A percentile compares a stretch with the other conserved stretches of the same genome.
Conservation (phyloP, 1,140 invertebrate genomes). For the Hetaerina americana region DNA sequence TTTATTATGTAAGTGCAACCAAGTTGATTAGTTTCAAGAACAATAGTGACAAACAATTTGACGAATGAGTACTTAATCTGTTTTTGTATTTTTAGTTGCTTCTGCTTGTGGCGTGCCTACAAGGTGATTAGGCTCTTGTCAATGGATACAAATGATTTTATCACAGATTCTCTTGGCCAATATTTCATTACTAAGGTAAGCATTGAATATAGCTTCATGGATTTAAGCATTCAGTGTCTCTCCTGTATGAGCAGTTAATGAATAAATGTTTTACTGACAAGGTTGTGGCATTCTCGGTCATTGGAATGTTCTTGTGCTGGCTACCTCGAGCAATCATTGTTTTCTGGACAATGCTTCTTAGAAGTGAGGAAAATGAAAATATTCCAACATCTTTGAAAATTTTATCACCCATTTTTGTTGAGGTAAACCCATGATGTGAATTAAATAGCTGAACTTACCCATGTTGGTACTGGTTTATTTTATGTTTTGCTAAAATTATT, state of each 20-base stretch:
- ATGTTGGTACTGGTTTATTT: no score
- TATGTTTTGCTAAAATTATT: background rate
- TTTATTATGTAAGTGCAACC: background rate
- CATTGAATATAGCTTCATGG: no score
- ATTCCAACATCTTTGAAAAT: background rate
- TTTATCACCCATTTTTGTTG: background rate
- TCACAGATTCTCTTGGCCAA: background rate
- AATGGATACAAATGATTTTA: background rate
- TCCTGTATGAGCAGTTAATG: background rate
- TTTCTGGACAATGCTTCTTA: background rate
- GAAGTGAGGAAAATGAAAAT: background rate
- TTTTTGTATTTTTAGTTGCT: background rate
- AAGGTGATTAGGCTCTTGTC: background rate
- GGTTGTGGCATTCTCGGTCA: background rate
- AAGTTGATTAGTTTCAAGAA: no score
- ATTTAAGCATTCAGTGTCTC: no score
- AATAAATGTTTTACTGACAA: background rate
- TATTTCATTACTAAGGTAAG: background rate
- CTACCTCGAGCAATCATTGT: background rate
- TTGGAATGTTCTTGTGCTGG: slow-evolving; percentile 4
- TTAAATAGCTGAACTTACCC: no score
- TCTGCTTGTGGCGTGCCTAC: background rate
- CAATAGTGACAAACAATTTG: no score
- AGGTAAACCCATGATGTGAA: background rate
- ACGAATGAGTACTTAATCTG: background rate